A percentile compares a stretch with the other conserved stretches of the same genome.
These are phyloP conservation scores for Centropus bengalensis DNA, from an alignment of 2,113 vertebrate species.

Conservation along the genomic window DNA sequence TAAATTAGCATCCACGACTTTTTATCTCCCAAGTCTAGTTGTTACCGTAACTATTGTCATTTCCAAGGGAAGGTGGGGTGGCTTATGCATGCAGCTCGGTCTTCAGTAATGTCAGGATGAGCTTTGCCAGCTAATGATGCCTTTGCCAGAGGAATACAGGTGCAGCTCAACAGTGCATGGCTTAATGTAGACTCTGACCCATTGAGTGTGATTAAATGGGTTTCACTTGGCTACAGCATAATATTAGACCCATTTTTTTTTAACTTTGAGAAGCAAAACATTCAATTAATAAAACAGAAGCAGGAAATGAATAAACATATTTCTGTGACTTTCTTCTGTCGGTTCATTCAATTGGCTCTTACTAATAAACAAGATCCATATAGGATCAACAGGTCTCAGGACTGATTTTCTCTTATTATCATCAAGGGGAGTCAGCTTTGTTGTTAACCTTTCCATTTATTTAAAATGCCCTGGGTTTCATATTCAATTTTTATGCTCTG, in stretches of 20 bases:
- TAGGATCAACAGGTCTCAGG: conserved; percentile 22
- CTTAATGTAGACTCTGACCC: conserved; percentile 32
- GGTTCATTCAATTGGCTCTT: conserved; percentile 7
- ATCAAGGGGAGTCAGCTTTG: neutral
- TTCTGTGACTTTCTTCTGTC: neutral
- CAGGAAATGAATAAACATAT: conserved; percentile 31
- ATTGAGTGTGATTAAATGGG: conserved; percentile 37
- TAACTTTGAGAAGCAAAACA: conserved; percentile 28
- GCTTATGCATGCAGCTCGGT: accelerated
- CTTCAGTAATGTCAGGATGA: neutral
- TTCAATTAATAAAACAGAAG: conserved; percentile 30
- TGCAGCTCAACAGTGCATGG: neutral
- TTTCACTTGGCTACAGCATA: conserved; percentile 3
- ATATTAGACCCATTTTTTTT: conserved; percentile 14
- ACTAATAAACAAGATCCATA: conserved; percentile 31
- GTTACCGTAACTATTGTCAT: neutral
- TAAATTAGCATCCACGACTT: neutral
- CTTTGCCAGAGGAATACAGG: conserved; percentile 41
- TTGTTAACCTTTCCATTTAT: conserved; percentile 57
- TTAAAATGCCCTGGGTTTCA: conserved; percentile 51
- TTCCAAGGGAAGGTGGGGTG: neutral
- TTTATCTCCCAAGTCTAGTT: neutral
- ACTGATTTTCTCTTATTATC: conserved; percentile 25
- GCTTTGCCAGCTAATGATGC: conserved; percentile 3
- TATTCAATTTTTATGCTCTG: conserved; percentile 35